Conservation (phyloP, 2,888 invertebrate genomes). For the Pyrocoelia pectoralis region DNA sequence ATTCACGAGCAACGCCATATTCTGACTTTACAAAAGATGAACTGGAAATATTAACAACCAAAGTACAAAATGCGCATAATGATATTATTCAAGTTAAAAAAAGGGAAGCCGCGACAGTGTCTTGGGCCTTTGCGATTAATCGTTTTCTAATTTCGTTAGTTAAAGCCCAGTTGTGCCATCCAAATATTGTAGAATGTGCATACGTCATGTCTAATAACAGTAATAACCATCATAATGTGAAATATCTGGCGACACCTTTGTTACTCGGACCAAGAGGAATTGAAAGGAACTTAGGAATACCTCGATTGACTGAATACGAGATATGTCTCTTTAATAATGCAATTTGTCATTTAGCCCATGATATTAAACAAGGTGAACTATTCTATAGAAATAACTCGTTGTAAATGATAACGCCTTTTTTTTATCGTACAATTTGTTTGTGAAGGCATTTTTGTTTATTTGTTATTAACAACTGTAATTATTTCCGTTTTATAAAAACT, state of each 20-base stretch:
- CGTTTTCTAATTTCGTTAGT: constrained; percentile 68
- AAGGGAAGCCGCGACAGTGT: constrained; percentile 66
- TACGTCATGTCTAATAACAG: constrained; percentile 53
- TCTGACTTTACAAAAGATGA: constrained; percentile 48
- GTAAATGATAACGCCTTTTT: too few relatives aligned
- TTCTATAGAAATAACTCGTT: background rate
- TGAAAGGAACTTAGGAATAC: constrained; percentile 53
- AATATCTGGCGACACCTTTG: constrained; percentile 54
- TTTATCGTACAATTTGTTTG: too few relatives aligned
- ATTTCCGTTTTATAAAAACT: too few relatives aligned
- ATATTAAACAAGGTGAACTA: constrained; percentile 51
- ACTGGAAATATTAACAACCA: constrained; percentile 17
- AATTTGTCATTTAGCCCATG: constrained; percentile 46
- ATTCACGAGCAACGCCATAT: constrained; percentile 72
- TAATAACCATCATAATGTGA: constrained; percentile 48
- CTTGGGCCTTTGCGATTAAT: constrained; percentile 70
- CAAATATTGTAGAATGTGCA: constrained; percentile 54
- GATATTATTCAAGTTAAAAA: constrained; percentile 71
- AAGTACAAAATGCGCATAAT: constrained; percentile 67
- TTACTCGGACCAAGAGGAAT: constrained; percentile 54
- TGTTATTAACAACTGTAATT: too few relatives aligned
- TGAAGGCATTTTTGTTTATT: too few relatives aligned
- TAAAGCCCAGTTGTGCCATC: constrained; percentile 58
- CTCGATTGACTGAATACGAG: constrained; percentile 53
- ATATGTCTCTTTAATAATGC: constrained; percentile 53